phyloP scores from a whole-genome alignment of 2,888 invertebrate genomes.

The Papilio elwesi region DNA sequence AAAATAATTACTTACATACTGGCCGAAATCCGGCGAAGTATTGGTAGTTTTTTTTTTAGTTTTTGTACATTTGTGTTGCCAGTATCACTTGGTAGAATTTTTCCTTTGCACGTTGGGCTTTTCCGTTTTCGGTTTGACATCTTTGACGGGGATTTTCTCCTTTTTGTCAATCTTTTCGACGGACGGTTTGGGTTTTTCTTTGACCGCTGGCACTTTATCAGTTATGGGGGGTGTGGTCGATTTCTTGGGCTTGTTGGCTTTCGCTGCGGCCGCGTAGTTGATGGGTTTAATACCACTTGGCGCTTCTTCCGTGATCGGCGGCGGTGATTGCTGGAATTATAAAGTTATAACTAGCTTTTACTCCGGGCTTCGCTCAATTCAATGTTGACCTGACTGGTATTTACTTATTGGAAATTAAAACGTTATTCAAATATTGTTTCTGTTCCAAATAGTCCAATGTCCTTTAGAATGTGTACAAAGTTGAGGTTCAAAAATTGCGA shows the following conservation, averaged over 20 bases:
- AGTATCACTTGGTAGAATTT: conserved; percentile 68
- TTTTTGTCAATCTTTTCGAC: conserved; percentile 49
- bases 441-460: no score
- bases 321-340: conserved; percentile 44
- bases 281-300: conserved; percentile 67
- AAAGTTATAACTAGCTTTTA: not conserved
- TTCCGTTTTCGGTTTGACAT: conserved; percentile 43
- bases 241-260: conserved; percentile 73
- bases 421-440: no score
- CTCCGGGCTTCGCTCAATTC: not conserved
- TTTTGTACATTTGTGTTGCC: conserved; percentile 44
- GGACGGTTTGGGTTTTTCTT: conserved; percentile 41
- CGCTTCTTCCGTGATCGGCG: conserved; percentile 51
- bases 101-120: conserved; percentile 61
- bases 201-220: conserved; percentile 47
- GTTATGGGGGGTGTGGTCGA: conserved; percentile 52
- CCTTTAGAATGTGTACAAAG: no score
- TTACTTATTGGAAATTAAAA: no score
- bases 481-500: no score
- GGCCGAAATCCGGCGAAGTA: conserved; percentile 14
- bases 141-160: conserved; percentile 37
- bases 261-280: conserved; percentile 79
- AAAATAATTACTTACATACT: conserved; percentile 9
- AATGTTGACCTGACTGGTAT: not conserved
- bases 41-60: conserved; percentile 18